phyloP scores from a whole-genome alignment of 2,797 vertebrate genomes.

The Neoniphon sammara region DNA sequence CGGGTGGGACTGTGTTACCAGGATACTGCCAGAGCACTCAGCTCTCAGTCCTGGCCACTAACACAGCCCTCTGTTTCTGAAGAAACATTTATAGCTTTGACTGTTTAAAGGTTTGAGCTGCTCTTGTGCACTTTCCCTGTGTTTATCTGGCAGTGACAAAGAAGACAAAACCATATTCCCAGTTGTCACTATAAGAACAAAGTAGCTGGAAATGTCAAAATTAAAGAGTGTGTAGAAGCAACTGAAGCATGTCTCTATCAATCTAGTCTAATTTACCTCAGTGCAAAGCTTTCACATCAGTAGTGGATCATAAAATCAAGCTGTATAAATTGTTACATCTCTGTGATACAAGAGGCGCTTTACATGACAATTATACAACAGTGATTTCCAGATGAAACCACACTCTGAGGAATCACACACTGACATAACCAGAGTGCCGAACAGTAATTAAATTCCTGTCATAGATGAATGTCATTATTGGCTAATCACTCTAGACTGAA shows the following conservation, averaged over 20 bases:
- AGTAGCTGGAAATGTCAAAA: neutral
- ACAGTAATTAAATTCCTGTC: constrained; percentile 7
- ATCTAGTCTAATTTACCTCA: neutral
- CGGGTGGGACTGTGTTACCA: constrained; percentile 62
- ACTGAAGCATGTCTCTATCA: neutral
- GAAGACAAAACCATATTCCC: neutral
- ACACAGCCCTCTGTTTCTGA: constrained; percentile 42
- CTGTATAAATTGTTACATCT: neutral
- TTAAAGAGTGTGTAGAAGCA: neutral
- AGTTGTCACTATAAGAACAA: neutral
- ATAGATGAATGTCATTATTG: neutral
- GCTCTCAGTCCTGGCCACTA: constrained; percentile 23
- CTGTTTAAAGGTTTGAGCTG: constrained; percentile 17
- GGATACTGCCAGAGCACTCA: constrained; percentile 54
- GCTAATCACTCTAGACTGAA: constrained; percentile 3
- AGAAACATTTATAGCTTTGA: constrained; percentile 31
- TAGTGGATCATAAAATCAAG: neutral
- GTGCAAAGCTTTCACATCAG: constrained; percentile 4
- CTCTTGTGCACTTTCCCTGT: constrained; percentile 16
- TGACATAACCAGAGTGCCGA: neutral
- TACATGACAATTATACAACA: neutral
- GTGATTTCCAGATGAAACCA: constrained; percentile 9
- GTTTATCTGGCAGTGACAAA: constrained; percentile 13
- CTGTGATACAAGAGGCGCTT: neutral
- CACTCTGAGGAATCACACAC: neutral